phyloP scores from a whole-genome alignment of 2,888 invertebrate species.

The Platypus cylindrus region DNA sequence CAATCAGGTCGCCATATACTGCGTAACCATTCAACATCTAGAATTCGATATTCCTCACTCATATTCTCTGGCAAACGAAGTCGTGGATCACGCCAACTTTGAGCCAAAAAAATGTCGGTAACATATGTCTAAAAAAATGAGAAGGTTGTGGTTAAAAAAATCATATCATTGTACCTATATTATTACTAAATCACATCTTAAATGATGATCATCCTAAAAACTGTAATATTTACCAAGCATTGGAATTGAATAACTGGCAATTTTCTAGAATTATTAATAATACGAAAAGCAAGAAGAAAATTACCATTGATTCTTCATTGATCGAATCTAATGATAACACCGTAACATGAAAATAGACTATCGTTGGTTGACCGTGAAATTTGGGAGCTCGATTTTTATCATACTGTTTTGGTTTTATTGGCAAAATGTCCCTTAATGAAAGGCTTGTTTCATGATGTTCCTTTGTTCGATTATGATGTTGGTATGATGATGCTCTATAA shows the following conservation, averaged over 20 bases:
- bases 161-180: no score
- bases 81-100: slow-evolving; percentile 85
- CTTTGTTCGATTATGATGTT: no score
- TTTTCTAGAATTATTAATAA: no score
- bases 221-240: no score
- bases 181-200: no score
- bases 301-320: slow-evolving; percentile 88
- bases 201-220: no score
- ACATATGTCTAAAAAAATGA: slow-evolving; percentile 66
- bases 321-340: slow-evolving; percentile 87
- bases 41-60: slow-evolving; percentile 81
- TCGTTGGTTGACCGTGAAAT: slow-evolving; percentile 70
- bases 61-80: slow-evolving; percentile 83
- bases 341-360: slow-evolving; percentile 84
- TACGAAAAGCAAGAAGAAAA: no score
- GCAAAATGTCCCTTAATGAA: slow-evolving; percentile 73
- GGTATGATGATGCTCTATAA: no score
- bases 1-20: slow-evolving; percentile 88
- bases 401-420: slow-evolving; percentile 71
- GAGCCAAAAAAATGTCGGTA: slow-evolving; percentile 83
- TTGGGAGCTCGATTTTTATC: slow-evolving; percentile 86
- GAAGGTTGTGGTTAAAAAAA: no score
- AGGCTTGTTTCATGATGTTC: slow-evolving; percentile 61
- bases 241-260: no score
- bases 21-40: slow-evolving; percentile 83